Base-by-base conservation (phyloP, 1,140 invertebrate species). In the Zaprionus ghesquierei region DNA sequence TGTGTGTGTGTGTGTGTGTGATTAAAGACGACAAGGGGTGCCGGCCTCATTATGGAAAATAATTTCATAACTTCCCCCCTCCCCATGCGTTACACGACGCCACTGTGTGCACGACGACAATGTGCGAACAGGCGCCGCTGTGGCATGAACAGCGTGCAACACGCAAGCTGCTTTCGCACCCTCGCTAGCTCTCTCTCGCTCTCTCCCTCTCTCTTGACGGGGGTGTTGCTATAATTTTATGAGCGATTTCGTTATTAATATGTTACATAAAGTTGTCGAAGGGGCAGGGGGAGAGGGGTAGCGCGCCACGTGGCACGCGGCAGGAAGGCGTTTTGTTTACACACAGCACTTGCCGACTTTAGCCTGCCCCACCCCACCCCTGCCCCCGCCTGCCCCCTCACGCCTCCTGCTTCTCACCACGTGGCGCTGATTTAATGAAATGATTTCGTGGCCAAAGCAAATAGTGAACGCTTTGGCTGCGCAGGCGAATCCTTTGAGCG, bases 281-380 rank as follows among this genome's bases (percentile, higher is more conserved):
- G 46, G 60, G 68, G 62, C 75, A 65, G 76, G 50, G 35, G 33
- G 41, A n/a, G 12, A 15, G 15, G 27, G 13, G 31, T 5, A 50
- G 38, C 22, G 27, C n/a, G 49, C 25, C 35, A 33, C 22, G 50
- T 58, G 77, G 55, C 77, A 74, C 81, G 87, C 90, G 87, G 68
- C 87, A 90, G 87, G 87, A 90, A 90, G 87, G 87, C 87, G 87
- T 90, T 90, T 90, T 90, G 87, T 90, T 90, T 90, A 90, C 87
- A 87, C 75, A 63, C 35, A 59, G 69, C 70, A 76, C 69, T 80
- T 68, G 58, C 75, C 66, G 61, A 31, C 51, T n/a, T n/a, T n/a
- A n/a, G n/a, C n/a, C n/a, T n/a, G n/a, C n/a, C n/a, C n/a, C n/a
- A n/a, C 3, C 15, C 6, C 9, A 29, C 35, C 13, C 5, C 35